Percentiles rank a stretch among this genome's conserved stretches.
Conservation (phyloP, 2,888 invertebrate genomes). For the Macropis europaea region DNA sequence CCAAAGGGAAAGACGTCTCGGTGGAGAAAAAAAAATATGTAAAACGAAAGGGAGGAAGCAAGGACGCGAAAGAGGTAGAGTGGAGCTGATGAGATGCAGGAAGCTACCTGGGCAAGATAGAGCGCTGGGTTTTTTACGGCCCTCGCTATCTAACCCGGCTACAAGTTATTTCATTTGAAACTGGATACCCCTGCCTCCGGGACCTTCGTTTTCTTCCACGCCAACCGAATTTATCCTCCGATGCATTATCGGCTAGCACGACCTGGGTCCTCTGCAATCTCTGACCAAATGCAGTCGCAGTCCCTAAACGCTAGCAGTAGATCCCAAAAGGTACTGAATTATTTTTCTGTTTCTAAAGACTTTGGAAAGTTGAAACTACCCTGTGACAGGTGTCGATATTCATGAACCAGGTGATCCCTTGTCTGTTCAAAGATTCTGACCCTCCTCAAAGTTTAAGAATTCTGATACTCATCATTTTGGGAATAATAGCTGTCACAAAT, state of each 20-base stretch:
- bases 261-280: neutral
- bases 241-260: conserved; percentile 22
- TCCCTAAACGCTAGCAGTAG: no score
- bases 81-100: conserved; percentile 44
- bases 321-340: no score
- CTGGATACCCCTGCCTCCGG: conserved; percentile 32
- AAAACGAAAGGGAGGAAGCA: neutral
- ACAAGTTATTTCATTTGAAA: conserved; percentile 49
- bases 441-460: no score
- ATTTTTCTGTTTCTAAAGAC: no score
- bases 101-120: conserved; percentile 21
- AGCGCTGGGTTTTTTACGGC: conserved; percentile 45
- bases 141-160: conserved; percentile 18
- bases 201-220: neutral
- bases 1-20: neutral
- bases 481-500: no score
- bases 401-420: no score
- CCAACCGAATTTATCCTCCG: conserved; percentile 43
- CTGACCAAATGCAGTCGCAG: neutral
- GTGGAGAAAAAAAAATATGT: neutral
- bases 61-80: conserved; percentile 4
- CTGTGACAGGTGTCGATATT: no score
- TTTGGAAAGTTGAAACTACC: no score
- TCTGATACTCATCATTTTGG: no score
- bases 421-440: no score